These are phyloP conservation scores for Volucella inflata DNA, from an alignment of 2,888 invertebrate genomes.

Conservation along the genomic window DNA sequence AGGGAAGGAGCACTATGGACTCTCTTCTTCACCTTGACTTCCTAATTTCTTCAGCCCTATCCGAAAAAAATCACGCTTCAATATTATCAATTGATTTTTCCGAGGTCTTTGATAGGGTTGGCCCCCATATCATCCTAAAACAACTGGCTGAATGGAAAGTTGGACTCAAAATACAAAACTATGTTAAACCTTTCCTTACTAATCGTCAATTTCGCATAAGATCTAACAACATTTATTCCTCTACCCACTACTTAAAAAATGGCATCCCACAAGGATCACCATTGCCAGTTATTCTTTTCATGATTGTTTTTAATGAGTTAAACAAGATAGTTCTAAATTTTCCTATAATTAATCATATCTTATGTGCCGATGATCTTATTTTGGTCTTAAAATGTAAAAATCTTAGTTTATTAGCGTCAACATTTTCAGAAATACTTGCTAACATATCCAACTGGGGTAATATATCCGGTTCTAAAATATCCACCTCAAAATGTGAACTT, in stretches of 20 bases:
- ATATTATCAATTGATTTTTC: constrained; percentile 10
- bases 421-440: neutral
- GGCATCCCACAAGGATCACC: no score
- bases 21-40: constrained; percentile 22
- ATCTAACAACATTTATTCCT: neutral
- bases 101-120: constrained; percentile 1
- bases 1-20: no score
- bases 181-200: no score
- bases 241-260: no score
- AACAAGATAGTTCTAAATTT: neutral
- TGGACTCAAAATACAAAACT: no score
- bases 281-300: no score
- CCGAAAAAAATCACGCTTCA: constrained; percentile 6
- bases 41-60: neutral
- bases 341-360: neutral
- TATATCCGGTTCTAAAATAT: constrained; percentile 1
- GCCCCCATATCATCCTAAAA: no score
- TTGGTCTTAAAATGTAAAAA: constrained; percentile 13
- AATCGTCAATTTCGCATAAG: no score
- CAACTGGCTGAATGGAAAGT: no score
- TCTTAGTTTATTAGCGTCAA: neutral
- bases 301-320: no score
- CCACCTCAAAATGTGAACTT: constrained; percentile 11
- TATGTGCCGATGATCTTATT: constrained; percentile 19
- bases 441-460: neutral